Conservation (phyloP, 2,888 invertebrate genomes). For the Archips crataeganus region DNA sequence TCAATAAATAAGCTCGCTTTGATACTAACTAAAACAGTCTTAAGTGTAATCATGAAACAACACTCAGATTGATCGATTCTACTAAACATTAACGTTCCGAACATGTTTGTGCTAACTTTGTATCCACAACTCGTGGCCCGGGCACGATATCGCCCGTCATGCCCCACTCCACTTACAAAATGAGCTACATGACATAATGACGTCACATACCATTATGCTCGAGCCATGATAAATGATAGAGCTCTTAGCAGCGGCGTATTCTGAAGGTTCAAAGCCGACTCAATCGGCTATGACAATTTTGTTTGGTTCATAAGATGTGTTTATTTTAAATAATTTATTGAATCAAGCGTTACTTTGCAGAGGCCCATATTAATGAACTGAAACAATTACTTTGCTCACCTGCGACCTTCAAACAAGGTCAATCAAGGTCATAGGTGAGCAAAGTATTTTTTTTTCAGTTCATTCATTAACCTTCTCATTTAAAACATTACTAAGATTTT, state of each 20-base stretch:
- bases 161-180: constrained; percentile 52
- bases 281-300: constrained; percentile 38
- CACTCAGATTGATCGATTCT: background rate
- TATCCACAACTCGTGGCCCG: constrained; percentile 42
- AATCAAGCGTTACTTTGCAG: too few relatives aligned
- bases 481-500: background rate
- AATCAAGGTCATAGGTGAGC: too few relatives aligned
- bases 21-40: background rate
- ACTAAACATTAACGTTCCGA: background rate
- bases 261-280: constrained; percentile 25
- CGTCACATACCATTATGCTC: constrained; percentile 52
- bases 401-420: too few relatives aligned
- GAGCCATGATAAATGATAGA: constrained; percentile 54
- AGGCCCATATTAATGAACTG: too few relatives aligned
- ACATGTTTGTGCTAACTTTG: background rate
- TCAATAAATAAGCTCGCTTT: background rate
- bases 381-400: too few relatives aligned
- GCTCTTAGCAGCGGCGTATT: constrained; percentile 37
- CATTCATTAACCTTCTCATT: too few relatives aligned
- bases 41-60: background rate
- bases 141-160: constrained; percentile 37
- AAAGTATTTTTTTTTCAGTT: too few relatives aligned
- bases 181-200: constrained; percentile 59
- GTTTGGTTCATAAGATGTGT: background rate
- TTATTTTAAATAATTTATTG: too few relatives aligned